A percentile compares a stretch with the other conserved stretches of the same genome.
Conservation (phyloP, 2,113 vertebrate genomes). For the Trinectes maculatus region DNA sequence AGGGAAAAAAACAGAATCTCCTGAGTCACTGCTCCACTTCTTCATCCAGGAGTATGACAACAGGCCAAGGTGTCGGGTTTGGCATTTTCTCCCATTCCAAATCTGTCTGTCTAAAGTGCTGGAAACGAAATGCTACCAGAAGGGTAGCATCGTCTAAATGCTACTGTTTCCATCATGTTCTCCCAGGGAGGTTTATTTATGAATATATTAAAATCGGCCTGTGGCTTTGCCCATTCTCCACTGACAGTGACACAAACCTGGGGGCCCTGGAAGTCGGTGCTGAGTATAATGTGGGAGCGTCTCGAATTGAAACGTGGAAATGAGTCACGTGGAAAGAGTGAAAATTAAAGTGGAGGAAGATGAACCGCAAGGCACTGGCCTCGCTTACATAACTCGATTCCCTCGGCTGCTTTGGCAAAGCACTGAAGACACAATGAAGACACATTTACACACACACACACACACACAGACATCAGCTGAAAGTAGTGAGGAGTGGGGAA, state of each 20-base stretch:
- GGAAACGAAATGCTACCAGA: slow-evolving; percentile 51
- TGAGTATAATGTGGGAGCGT: slow-evolving; percentile 4
- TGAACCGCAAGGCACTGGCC: slow-evolving; percentile 54
- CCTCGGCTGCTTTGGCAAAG: slow-evolving; percentile 45
- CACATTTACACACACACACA: slow-evolving; percentile 25
- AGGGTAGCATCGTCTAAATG: slow-evolving; percentile 46
- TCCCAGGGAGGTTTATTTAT: slow-evolving; percentile 40
- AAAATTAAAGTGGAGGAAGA: slow-evolving; percentile 56
- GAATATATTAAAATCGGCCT: slow-evolving; percentile 25
- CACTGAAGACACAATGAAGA: slow-evolving; percentile 45
- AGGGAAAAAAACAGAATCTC: slow-evolving; percentile 33
- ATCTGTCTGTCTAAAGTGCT: slow-evolving; percentile 32
- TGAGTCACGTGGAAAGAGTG: slow-evolving; percentile 57
- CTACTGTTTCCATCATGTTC: slow-evolving; percentile 24
- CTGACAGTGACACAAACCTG: slow-evolving; percentile 37
- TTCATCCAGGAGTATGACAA: slow-evolving; percentile 57
- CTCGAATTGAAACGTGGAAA: slow-evolving; percentile 69
- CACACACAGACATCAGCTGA: slow-evolving; percentile 44
- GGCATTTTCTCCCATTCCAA: slow-evolving; percentile 31
- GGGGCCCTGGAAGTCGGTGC: not conserved
- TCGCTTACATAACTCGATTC: slow-evolving; percentile 74
- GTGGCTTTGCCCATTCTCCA: not conserved
- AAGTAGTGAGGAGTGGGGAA: slow-evolving; percentile 70
- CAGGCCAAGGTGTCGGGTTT: slow-evolving; percentile 33
- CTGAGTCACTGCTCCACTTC: slow-evolving; percentile 58